These are phyloP conservation scores for Pyrgilauda ruficollis DNA, from an alignment of 2,113 vertebrate genomes.

Conservation along the genomic window DNA sequence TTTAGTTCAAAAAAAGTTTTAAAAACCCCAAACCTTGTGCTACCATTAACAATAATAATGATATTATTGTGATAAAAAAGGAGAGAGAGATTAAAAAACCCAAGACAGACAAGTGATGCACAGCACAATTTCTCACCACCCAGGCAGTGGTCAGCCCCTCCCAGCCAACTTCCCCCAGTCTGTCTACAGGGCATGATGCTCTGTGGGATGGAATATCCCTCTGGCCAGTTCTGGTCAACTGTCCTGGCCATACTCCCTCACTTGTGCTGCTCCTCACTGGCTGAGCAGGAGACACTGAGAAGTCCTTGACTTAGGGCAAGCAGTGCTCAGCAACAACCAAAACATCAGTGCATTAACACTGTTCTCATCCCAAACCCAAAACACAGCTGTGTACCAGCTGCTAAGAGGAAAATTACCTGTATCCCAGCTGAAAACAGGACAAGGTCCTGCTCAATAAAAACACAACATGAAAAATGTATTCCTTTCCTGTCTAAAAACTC, in stretches of 20 bases:
- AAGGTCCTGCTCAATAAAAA: neutral
- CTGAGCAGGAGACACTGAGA: neutral
- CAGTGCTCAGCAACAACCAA: neutral
- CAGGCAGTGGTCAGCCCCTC: neutral
- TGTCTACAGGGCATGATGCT: too few relatives aligned
- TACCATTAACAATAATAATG: neutral
- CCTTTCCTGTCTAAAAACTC: neutral
- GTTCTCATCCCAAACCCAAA: neutral
- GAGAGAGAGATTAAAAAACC: neutral
- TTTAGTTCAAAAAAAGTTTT: neutral
- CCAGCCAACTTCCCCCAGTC: neutral
- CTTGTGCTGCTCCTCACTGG: neutral
- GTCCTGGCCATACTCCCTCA: neutral
- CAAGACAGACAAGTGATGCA: neutral
- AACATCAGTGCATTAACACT: neutral
- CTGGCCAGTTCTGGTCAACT: neutral
- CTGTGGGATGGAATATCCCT: neutral
- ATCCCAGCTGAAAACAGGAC: neutral
- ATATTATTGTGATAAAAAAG: neutral
- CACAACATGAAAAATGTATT: neutral
- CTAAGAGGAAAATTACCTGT: neutral
- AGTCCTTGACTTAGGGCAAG: neutral
- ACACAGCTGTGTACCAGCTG: neutral
- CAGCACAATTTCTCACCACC: neutral
- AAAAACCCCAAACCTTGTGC: rapidly evolving